Percentiles rank a stretch among this genome's conserved stretches.
Conservation (phyloP, 2,797 vertebrate genomes). For the Rhinichthys osculus region DNA sequence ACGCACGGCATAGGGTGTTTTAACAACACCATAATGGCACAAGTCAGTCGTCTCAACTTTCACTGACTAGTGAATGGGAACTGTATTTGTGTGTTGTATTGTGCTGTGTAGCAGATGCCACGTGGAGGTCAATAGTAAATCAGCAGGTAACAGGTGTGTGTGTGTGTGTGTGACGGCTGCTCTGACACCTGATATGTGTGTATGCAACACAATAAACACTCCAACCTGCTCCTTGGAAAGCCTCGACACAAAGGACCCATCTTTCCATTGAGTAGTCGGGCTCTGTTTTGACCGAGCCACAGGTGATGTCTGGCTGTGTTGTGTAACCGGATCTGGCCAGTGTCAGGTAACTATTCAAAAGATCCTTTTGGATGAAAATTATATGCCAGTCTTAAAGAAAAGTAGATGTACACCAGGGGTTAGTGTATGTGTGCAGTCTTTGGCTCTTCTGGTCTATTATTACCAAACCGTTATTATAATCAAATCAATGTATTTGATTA, state of each 20-base stretch:
- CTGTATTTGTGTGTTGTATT: slow-evolving; percentile 1
- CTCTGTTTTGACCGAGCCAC: slow-evolving; percentile 35
- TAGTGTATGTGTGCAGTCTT: not conserved
- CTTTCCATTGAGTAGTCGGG: slow-evolving; percentile 43
- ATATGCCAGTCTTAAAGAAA: not conserved
- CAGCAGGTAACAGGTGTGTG: slow-evolving; percentile 34
- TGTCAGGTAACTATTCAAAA: slow-evolving; percentile 30
- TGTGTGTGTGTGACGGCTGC: not conserved
- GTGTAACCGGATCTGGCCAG: slow-evolving; percentile 41
- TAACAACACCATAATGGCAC: slow-evolving; percentile 17
- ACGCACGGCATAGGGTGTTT: not conserved
- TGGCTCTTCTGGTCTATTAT: not conserved
- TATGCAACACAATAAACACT: slow-evolving; percentile 22
- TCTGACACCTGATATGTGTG: slow-evolving; percentile 47
- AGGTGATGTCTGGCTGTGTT: slow-evolving; percentile 35
- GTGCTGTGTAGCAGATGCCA: slow-evolving; percentile 44
- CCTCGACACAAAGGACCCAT: slow-evolving; percentile 15
- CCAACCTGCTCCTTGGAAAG: slow-evolving; percentile 30
- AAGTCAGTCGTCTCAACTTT: slow-evolving; percentile 26
- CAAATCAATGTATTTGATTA: not conserved
- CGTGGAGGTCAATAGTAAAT: slow-evolving; percentile 23
- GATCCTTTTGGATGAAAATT: slow-evolving; percentile 2
- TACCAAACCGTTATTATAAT: not conserved
- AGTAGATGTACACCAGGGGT: not conserved
- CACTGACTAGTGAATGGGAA: slow-evolving; percentile 18